Percentiles rank a stretch among this genome's conserved stretches.
phyloP scores from a whole-genome alignment of 1,140 invertebrate genomes.

The Conopomorpha cramerella region DNA sequence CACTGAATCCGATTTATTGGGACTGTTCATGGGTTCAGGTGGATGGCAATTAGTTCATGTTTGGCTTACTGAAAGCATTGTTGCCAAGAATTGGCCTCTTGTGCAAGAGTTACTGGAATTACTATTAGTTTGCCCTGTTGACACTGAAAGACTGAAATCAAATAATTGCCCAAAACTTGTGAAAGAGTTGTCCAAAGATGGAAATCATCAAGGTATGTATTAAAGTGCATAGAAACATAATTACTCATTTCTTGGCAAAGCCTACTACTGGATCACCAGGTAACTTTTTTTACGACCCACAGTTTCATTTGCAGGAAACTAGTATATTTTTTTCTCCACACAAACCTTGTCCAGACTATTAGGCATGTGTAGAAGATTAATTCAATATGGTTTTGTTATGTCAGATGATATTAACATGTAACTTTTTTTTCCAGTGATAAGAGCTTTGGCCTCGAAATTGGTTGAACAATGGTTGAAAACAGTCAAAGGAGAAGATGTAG shows the following conservation, averaged over 20 bases:
- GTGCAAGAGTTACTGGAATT: conserved; percentile 85
- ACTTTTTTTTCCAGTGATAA: conserved; percentile 66
- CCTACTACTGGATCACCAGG: too few relatives aligned
- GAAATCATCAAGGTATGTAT: conserved; percentile 73
- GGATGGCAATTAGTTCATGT: conserved; percentile 88
- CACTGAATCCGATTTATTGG: conserved; percentile 82
- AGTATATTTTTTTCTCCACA: too few relatives aligned
- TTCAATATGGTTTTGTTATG: too few relatives aligned
- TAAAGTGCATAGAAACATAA: too few relatives aligned
- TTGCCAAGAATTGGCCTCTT: conserved; percentile 82
- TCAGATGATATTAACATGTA: too few relatives aligned
- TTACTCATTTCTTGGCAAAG: too few relatives aligned
- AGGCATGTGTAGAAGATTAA: conserved; percentile 5
- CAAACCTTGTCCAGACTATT: too few relatives aligned
- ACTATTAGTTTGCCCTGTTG: conserved; percentile 82
- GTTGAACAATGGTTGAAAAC: conserved; percentile 92
- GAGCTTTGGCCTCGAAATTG: conserved; percentile 74
- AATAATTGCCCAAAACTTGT: conserved; percentile 91
- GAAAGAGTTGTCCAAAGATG: conserved; percentile 84
- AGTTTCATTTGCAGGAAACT: too few relatives aligned
- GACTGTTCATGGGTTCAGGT: conserved; percentile 85
- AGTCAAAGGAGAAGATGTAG: conserved; percentile 70
- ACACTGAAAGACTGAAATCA: conserved; percentile 85
- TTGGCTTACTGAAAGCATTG: conserved; percentile 87
- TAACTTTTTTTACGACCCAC: too few relatives aligned